Percentiles rank a stretch among this genome's conserved stretches.
These are phyloP conservation scores for Dorcus parallelipipedus DNA, from an alignment of 2,888 invertebrate species.

Conservation along the genomic window DNA sequence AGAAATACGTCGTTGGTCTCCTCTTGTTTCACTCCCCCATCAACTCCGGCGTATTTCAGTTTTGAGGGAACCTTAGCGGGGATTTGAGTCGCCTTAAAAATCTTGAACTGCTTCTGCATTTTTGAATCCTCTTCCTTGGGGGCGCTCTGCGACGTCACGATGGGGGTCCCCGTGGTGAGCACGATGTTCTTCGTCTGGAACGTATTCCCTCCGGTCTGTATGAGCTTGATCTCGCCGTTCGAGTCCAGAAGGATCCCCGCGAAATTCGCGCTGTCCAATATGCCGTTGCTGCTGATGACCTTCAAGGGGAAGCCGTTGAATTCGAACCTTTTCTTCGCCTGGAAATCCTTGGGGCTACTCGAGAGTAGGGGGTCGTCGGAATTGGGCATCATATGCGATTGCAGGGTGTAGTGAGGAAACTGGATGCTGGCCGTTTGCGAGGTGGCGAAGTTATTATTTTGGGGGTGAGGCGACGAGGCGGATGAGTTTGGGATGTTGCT, in stretches of 20 bases:
- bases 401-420: conserved; percentile 54
- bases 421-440: conserved; percentile 44
- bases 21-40: conserved; percentile 57
- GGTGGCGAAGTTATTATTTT: conserved; percentile 46
- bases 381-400: conserved; percentile 83
- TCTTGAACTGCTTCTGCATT: conserved; percentile 18
- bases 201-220: conserved; percentile 54
- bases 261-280: conserved; percentile 56
- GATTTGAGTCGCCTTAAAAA: conserved; percentile 19
- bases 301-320: conserved; percentile 55
- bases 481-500: conserved; percentile 41
- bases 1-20: conserved; percentile 73
- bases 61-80: conserved; percentile 38
- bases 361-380: conserved; percentile 82
- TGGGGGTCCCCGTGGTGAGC: conserved; percentile 38
- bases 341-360: conserved; percentile 79
- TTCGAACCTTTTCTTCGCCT: conserved; percentile 55
- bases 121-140: conserved; percentile 22
- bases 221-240: conserved; percentile 61
- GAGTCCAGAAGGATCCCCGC: conserved; percentile 60
- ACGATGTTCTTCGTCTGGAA: conserved; percentile 47
- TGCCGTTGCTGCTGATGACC: conserved; percentile 54
- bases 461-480: conserved; percentile 41
- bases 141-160: conserved; percentile 32
- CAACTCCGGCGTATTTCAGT: conserved; percentile 37